These are phyloP conservation scores for Coccyzus lansbergi DNA, from an alignment of 2,797 vertebrate genomes.

Conservation along the genomic window DNA sequence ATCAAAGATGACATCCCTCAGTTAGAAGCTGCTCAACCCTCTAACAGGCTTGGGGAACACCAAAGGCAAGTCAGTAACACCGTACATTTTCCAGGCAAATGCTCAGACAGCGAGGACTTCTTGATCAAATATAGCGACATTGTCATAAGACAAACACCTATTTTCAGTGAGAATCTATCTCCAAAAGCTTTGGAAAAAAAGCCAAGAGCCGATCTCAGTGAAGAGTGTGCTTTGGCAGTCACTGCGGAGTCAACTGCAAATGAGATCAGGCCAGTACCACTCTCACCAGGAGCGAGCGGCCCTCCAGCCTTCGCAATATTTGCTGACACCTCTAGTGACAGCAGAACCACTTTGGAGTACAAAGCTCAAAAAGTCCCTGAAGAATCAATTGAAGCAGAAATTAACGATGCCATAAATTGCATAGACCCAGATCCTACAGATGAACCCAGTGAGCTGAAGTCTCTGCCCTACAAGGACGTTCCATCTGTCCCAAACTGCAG, in stretches of 20 bases:
- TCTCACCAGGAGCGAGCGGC: constrained; percentile 47
- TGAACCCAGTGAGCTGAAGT: constrained; percentile 49
- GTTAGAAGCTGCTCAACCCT: not conserved
- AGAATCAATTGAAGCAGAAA: constrained; percentile 33
- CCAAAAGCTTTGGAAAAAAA: not conserved
- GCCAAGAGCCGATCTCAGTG: not conserved
- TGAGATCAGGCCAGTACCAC: not conserved
- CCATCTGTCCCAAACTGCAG: not conserved
- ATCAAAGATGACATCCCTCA: not conserved
- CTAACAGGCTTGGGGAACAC: not conserved
- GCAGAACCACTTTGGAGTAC: not conserved
- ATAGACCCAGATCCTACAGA: not conserved
- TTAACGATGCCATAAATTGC: constrained; percentile 35
- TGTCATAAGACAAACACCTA: constrained; percentile 75
- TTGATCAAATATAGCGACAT: constrained; percentile 82
- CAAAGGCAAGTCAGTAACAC: not conserved
- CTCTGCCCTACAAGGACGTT: not conserved
- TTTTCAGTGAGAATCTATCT: constrained; percentile 60
- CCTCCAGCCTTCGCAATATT: constrained; percentile 71
- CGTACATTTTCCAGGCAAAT: not conserved
- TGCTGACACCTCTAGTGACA: not conserved
- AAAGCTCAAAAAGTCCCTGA: not conserved
- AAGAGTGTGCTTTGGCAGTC: not conserved
- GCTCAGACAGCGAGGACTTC: constrained; percentile 68
- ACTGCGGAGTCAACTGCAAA: not conserved